Percentiles rank a stretch among this genome's conserved stretches.
Conservation (phyloP, 1,140 invertebrate genomes). For the Nilaparvata lugens region DNA sequence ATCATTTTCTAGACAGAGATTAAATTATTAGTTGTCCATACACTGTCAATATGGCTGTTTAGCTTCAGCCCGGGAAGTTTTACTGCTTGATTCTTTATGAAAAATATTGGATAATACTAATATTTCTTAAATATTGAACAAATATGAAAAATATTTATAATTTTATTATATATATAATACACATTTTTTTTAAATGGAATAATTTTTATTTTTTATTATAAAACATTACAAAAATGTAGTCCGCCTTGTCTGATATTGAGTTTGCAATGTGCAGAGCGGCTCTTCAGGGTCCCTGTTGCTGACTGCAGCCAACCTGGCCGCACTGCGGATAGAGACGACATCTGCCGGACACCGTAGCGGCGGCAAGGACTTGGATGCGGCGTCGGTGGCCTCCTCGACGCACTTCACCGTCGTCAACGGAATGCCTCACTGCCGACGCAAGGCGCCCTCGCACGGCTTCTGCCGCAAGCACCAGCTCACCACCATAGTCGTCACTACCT, state of each 20-base stretch:
- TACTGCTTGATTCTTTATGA: too few species aligned
- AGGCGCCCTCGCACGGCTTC: constrained; percentile 44
- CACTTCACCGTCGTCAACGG: constrained; percentile 78
- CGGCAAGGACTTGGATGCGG: constrained; percentile 41
- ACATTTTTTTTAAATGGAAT: neutral
- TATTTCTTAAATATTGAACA: too few species aligned
- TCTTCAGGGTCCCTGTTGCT: constrained; percentile 64
- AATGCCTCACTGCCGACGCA: constrained; percentile 47
- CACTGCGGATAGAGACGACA: constrained; percentile 47
- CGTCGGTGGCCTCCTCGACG: constrained; percentile 70
- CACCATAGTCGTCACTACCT: constrained; percentile 68
- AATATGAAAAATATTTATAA: too few species aligned
- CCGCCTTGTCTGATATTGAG: too few species aligned
- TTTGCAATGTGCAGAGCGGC: constrained; percentile 49
- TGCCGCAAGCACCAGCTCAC: constrained; percentile 60
- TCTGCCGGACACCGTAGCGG: constrained; percentile 32
- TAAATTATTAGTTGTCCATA: too few species aligned
- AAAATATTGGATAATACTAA: too few species aligned
- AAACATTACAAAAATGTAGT: too few species aligned
- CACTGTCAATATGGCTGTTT: too few species aligned
- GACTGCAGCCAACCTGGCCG: constrained; percentile 63
- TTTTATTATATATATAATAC: neutral
- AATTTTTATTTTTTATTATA: neutral
- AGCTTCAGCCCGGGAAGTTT: too few species aligned
- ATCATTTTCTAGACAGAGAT: too few species aligned